phyloP scores from a whole-genome alignment of 2,113 vertebrate species.

The Microcebus jonahi region DNA sequence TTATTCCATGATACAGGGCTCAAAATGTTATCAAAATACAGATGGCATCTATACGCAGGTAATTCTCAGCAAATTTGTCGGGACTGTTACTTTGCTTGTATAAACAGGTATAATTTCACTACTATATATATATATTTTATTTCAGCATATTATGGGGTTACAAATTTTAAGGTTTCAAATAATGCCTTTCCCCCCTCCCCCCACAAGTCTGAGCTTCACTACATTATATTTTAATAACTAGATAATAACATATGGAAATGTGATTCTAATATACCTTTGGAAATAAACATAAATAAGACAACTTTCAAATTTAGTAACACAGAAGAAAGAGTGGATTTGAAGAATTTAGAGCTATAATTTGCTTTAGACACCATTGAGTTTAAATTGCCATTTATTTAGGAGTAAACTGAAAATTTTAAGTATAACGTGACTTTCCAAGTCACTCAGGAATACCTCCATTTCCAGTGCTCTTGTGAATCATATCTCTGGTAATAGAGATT shows the following conservation, averaged over 20 bases:
- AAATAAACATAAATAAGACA: neutral
- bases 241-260: neutral
- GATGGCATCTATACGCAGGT: accelerated
- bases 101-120: neutral
- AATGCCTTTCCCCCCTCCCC: too few relatives aligned
- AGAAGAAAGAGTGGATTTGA: neutral
- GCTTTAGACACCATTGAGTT: neutral
- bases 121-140: too few relatives aligned
- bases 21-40: neutral
- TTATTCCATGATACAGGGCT: too few relatives aligned
- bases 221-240: neutral
- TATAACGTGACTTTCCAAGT: neutral
- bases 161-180: too few relatives aligned
- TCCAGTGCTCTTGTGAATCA: neutral
- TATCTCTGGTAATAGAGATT: neutral
- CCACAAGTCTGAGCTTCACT: neutral
- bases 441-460: neutral
- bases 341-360: neutral
- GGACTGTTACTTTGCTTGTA: neutral
- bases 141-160: too few relatives aligned
- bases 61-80: neutral
- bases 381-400: constrained; percentile 9
- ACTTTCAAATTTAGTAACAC: neutral
- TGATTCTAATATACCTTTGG: neutral
- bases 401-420: neutral